Conservation (phyloP, 2,888 invertebrate species). For the Ceraclea dissimilis region DNA sequence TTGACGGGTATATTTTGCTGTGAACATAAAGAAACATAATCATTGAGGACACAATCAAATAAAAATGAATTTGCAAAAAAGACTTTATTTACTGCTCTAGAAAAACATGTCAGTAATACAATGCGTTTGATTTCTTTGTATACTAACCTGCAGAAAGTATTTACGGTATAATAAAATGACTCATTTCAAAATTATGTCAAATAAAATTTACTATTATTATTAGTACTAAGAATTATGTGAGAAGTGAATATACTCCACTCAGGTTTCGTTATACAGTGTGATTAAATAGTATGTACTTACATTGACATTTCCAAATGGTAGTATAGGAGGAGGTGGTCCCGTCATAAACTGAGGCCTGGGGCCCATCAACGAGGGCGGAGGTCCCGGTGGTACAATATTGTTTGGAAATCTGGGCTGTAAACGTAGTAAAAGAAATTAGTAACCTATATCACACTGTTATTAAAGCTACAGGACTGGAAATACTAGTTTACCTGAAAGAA, state of each 20-base stretch:
- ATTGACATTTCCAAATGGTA: slow-evolving; percentile 25
- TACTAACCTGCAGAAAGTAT: too few species aligned
- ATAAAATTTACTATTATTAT: too few species aligned
- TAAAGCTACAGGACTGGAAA: not conserved
- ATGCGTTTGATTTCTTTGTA: too few species aligned
- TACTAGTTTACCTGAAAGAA: slow-evolving; percentile 16
- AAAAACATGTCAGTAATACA: too few species aligned
- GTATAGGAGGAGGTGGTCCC: slow-evolving; percentile 31
- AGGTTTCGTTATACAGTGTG: too few species aligned
- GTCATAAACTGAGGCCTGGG: slow-evolving; percentile 40
- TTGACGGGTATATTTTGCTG: slow-evolving; percentile 8
- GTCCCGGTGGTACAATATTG: slow-evolving; percentile 40
- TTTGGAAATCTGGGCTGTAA: slow-evolving; percentile 42
- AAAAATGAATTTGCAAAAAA: too few species aligned
- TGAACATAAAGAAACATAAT: not conserved
- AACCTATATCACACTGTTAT: too few species aligned
- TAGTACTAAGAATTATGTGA: too few species aligned
- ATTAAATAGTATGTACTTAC: slow-evolving; percentile 29
- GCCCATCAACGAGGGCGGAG: slow-evolving; percentile 34
- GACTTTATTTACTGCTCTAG: too few species aligned
- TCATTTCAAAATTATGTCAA: too few species aligned
- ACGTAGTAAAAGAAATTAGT: not conserved
- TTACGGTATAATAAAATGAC: too few species aligned
- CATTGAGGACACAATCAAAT: not conserved
- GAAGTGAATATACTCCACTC: too few species aligned